phyloP scores from a whole-genome alignment of 2,113 vertebrate species.

The Bambusicola thoracicus region DNA sequence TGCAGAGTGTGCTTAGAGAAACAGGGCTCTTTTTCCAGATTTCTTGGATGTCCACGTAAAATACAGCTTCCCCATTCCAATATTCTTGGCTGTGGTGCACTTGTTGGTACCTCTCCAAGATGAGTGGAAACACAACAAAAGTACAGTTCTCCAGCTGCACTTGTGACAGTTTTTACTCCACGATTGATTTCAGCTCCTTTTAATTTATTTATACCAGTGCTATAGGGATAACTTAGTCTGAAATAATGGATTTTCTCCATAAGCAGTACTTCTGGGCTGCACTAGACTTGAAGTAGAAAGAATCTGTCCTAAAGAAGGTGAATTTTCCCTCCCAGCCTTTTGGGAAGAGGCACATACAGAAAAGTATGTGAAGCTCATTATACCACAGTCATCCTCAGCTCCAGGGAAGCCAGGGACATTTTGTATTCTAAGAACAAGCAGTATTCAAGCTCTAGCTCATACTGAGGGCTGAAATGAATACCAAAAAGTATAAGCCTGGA shows the following conservation, averaged over 20 bases:
- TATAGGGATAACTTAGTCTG: not conserved
- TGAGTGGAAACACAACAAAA: not conserved
- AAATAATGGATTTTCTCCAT: not conserved
- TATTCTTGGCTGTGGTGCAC: not conserved
- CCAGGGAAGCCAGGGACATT: rapidly evolving
- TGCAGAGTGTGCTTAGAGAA: not conserved
- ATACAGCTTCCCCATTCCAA: not conserved
- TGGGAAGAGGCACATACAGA: not conserved
- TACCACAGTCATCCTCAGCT: not conserved
- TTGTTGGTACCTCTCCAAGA: not conserved
- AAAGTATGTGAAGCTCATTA: not conserved
- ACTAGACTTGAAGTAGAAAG: not conserved
- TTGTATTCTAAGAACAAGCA: not conserved
- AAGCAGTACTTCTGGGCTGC: not conserved
- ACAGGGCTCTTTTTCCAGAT: not conserved
- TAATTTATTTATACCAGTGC: not conserved
- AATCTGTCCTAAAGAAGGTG: not conserved
- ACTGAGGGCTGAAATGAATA: not conserved
- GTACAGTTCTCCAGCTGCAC: not conserved
- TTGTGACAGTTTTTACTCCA: not conserved
- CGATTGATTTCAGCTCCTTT: not conserved
- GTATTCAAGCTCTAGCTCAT: not conserved
- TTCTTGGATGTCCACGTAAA: not conserved
- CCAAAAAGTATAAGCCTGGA: not conserved
- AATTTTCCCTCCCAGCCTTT: not conserved